Percentiles rank a stretch among this genome's conserved stretches.
phyloP scores from a whole-genome alignment of 2,113 vertebrate genomes.

The Lutjanus erythropterus region DNA sequence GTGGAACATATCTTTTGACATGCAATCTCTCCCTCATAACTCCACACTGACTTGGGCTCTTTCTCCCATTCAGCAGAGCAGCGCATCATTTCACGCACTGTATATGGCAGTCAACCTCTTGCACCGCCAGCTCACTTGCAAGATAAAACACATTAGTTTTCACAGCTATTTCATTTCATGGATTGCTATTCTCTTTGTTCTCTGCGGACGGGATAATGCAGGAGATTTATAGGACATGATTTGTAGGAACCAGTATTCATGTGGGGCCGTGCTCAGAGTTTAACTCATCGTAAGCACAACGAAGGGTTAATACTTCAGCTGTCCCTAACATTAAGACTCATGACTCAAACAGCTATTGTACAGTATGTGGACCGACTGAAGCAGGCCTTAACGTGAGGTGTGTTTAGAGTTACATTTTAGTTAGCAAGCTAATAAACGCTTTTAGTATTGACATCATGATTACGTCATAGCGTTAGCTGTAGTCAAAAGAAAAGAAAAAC shows the following conservation, averaged over 20 bases:
- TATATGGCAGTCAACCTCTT: slow-evolving; percentile 35
- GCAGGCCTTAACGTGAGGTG: neutral
- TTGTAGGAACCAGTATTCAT: slow-evolving; percentile 39
- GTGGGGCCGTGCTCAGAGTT: slow-evolving; percentile 21
- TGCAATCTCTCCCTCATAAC: slow-evolving; percentile 69
- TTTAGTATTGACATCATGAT: too few relatives aligned
- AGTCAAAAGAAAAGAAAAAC: too few relatives aligned
- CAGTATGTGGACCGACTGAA: neutral
- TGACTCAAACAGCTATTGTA: neutral
- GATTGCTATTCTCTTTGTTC: slow-evolving; percentile 62
- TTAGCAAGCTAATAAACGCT: neutral
- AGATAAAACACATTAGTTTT: slow-evolving; percentile 75
- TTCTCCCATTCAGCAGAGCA: slow-evolving; percentile 51
- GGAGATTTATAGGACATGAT: slow-evolving; percentile 49
- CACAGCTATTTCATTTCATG: slow-evolving; percentile 72
- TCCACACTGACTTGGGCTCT: slow-evolving; percentile 50
- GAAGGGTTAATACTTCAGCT: slow-evolving; percentile 16
- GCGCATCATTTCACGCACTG: slow-evolving; percentile 64
- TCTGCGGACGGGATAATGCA: slow-evolving; percentile 38
- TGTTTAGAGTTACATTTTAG: neutral
- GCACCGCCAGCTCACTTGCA: slow-evolving; percentile 46
- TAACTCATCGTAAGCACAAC: slow-evolving; percentile 30
- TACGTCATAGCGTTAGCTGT: too few relatives aligned
- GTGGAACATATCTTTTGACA: slow-evolving; percentile 74
- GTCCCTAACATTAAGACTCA: neutral